phyloP scores from a whole-genome alignment of 2,113 vertebrate species.

The Phalacrocorax carbo region DNA sequence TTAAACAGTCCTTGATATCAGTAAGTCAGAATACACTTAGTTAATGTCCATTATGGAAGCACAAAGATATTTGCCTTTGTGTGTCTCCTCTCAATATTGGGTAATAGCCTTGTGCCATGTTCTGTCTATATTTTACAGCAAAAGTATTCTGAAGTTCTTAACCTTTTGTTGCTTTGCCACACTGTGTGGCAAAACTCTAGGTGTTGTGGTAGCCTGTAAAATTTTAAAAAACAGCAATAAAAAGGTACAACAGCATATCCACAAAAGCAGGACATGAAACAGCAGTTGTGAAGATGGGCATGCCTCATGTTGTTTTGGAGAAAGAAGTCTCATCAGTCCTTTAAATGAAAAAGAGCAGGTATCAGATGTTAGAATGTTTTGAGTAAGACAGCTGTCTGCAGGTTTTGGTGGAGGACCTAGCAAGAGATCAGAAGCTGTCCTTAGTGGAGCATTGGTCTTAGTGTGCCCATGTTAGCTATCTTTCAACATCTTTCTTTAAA shows the following conservation, averaged over 20 bases:
- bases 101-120: neutral
- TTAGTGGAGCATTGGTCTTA: neutral
- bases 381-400: neutral
- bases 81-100: neutral
- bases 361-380: neutral
- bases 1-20: neutral
- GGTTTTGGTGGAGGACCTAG: neutral
- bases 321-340: neutral
- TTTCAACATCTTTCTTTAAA: neutral
- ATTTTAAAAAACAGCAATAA: neutral
- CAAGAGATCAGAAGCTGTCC: neutral
- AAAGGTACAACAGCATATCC: neutral
- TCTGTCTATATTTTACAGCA: neutral
- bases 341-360: neutral
- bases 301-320: neutral
- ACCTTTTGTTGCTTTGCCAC: neutral
- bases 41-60: neutral
- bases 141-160: neutral
- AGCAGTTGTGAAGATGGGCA: neutral
- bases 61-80: neutral
- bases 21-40: neutral
- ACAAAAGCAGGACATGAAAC: neutral
- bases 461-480: neutral
- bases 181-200: neutral
- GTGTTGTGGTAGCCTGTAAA: neutral